A percentile compares a stretch with the other conserved stretches of the same genome.
These are phyloP conservation scores for Ciona savignyi DNA, from an alignment of 23 tunicate species.

Conservation along the genomic window DNA sequence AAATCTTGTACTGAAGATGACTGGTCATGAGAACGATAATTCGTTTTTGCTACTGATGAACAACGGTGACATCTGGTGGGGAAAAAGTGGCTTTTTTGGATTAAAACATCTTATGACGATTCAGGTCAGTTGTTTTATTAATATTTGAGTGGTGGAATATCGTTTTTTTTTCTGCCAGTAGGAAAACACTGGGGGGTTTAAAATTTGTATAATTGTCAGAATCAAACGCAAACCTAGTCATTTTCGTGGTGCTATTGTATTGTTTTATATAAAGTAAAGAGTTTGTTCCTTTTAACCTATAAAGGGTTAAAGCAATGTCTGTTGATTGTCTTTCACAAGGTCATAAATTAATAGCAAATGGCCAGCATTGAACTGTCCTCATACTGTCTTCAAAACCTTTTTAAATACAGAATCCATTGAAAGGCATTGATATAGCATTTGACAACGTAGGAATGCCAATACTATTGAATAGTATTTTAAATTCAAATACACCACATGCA, in stretches of 20 bases:
- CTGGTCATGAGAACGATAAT: background rate
- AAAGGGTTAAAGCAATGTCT: too few species aligned
- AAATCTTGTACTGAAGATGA: background rate
- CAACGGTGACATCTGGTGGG: background rate
- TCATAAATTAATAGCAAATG: too few species aligned
- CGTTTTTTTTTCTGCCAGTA: too few species aligned
- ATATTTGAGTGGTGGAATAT: background rate
- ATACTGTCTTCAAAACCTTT: too few species aligned
- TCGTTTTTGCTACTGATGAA: background rate
- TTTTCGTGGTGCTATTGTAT: too few species aligned
- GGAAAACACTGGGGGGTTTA: too few species aligned
- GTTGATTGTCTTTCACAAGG: too few species aligned
- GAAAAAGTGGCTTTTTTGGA: background rate
- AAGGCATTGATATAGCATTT: background rate
- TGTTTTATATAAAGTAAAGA: too few species aligned
- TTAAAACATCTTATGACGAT: background rate
- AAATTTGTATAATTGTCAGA: background rate
- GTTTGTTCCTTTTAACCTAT: too few species aligned
- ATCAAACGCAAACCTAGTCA: too few species aligned
- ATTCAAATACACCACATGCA: background rate
- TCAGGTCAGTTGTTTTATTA: background rate
- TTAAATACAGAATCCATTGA: background rate
- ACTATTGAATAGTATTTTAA: background rate
- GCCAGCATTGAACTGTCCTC: too few species aligned
- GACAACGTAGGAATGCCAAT: background rate